phyloP scores from a whole-genome alignment of 2,113 vertebrate genomes.

The Pan paniscus region DNA sequence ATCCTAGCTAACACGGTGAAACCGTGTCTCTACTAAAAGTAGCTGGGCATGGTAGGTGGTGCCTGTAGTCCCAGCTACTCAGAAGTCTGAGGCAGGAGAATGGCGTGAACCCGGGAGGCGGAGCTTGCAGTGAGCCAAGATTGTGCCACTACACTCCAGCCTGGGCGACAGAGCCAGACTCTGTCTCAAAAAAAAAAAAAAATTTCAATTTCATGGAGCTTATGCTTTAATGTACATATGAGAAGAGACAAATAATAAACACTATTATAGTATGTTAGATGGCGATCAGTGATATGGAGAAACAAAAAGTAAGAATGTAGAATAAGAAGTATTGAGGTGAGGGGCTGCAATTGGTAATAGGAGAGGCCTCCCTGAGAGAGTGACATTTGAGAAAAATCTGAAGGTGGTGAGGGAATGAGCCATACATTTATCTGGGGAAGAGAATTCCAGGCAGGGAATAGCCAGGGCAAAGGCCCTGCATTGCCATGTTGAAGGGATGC shows the following conservation, averaged over 20 bases:
- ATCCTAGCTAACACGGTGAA: too few relatives aligned
- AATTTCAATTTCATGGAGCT: neutral
- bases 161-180: too few relatives aligned
- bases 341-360: neutral
- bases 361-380: neutral
- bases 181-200: neutral
- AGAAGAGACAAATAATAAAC: neutral
- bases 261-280: neutral
- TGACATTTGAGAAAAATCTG: conserved; percentile 18
- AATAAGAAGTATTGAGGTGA: neutral
- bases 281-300: neutral
- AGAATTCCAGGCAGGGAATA: neutral
- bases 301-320: neutral
- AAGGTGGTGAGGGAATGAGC: neutral
- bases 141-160: too few relatives aligned
- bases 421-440: neutral
- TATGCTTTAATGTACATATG: neutral
- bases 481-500: neutral
- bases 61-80: too few relatives aligned
- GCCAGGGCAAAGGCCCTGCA: neutral
- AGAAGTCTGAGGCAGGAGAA: too few relatives aligned
- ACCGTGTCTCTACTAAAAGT: too few relatives aligned
- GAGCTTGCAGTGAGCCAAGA: too few relatives aligned
- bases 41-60: too few relatives aligned
- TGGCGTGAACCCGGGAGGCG: too few relatives aligned